Conservation (phyloP, 2,113 vertebrate species). For the Uria lomvia region DNA sequence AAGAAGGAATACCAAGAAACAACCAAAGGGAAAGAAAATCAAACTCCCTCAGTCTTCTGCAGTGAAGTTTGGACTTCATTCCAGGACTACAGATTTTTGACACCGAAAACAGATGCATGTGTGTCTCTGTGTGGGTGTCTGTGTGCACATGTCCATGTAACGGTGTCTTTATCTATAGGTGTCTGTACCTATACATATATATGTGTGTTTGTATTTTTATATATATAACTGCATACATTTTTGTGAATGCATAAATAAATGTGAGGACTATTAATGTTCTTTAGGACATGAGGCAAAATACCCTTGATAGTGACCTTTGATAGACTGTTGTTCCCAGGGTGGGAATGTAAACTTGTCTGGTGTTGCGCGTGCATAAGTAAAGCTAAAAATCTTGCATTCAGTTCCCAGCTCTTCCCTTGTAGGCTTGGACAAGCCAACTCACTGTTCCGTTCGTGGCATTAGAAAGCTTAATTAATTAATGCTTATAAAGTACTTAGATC, state of each 20-base stretch:
- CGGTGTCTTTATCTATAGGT: not conserved
- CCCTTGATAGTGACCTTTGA: not conserved
- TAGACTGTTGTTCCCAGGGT: not conserved
- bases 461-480: slow-evolving; percentile 24
- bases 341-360: not conserved
- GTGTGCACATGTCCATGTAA: fast-evolving
- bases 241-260: not conserved
- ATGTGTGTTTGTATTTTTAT: not conserved
- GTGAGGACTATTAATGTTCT: not conserved
- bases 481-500: slow-evolving; percentile 7
- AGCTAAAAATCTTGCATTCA: not conserved
- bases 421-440: not conserved
- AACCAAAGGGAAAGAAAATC: not conserved
- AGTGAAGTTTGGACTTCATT: not conserved
- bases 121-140: fast-evolving
- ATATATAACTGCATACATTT: not conserved
- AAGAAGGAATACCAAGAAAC: not conserved
- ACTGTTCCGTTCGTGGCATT: not conserved
- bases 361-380: not conserved
- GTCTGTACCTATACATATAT: not conserved
- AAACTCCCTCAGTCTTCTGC: not conserved
- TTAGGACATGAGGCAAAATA: not conserved
- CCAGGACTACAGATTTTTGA: not conserved
- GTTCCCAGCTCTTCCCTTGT: not conserved
- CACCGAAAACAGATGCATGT: not conserved